phyloP scores from a whole-genome alignment of 2,888 invertebrate genomes.

The Napeogenes inachia region DNA sequence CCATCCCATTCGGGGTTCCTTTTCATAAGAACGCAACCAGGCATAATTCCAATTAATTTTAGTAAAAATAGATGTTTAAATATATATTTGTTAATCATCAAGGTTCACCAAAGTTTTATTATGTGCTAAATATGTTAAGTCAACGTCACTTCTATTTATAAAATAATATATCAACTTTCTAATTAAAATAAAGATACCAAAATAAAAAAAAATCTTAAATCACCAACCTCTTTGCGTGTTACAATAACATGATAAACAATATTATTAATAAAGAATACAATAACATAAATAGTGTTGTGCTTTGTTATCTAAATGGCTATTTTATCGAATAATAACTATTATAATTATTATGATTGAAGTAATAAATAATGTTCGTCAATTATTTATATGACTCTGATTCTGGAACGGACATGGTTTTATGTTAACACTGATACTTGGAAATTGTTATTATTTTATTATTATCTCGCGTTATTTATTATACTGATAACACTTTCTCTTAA shows the following conservation, averaged over 20 bases:
- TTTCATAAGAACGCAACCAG: too few species aligned
- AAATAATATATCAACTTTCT: background rate
- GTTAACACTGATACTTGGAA: slow-evolving; percentile 1
- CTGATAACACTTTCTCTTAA: too few species aligned
- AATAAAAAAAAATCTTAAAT: slow-evolving; percentile 16
- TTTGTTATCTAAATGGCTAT: slow-evolving; percentile 60
- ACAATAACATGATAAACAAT: slow-evolving; percentile 19
- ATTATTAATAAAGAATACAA: slow-evolving; percentile 24
- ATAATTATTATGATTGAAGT: slow-evolving; percentile 65
- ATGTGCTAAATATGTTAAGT: too few species aligned
- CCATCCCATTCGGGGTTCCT: too few species aligned
- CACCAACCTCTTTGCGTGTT: slow-evolving; percentile 18
- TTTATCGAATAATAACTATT: slow-evolving; percentile 70
- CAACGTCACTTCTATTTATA: background rate
- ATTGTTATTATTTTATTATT: too few species aligned
- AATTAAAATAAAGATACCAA: slow-evolving; percentile 12
- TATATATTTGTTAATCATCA: too few species aligned
- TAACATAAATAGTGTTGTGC: slow-evolving; percentile 20
- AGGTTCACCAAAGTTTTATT: too few species aligned
- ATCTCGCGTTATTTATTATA: too few species aligned
- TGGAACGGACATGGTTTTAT: slow-evolving; percentile 28
- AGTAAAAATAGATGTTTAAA: too few species aligned
- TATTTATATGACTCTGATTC: slow-evolving; percentile 57
- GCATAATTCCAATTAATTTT: too few species aligned
- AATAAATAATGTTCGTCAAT: slow-evolving; percentile 66